Evolutionary conservation across 2,888 invertebrate species (phyloP).

Genomic region (Ophion obscuratus): DNA sequence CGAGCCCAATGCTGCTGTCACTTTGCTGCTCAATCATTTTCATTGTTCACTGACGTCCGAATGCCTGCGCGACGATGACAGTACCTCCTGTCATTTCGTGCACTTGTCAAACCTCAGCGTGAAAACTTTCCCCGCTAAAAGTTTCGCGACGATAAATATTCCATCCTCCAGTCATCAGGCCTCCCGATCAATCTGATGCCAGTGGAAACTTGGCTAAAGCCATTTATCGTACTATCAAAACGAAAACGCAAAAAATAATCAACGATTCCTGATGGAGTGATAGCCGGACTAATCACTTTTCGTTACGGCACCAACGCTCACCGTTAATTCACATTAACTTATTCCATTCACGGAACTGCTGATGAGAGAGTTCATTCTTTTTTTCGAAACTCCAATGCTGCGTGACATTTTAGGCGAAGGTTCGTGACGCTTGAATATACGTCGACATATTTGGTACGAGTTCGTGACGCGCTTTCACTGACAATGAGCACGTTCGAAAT

Average conservation of each 20-base stretch:
- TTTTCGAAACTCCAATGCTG: background rate
- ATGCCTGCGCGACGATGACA: too few relatives aligned
- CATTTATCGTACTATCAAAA: background rate
- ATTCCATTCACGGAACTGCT: background rate
- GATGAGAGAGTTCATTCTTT: background rate
- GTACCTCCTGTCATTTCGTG: too few relatives aligned
- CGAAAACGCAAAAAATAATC: background rate
- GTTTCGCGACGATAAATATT: too few relatives aligned
- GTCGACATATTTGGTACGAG: background rate
- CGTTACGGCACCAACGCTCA: background rate
- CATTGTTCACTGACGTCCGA: too few relatives aligned
- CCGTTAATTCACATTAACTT: background rate
- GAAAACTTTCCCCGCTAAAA: too few relatives aligned
- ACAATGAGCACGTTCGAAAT: background rate
- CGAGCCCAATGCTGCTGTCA: too few relatives aligned
- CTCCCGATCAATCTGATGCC: too few relatives aligned
- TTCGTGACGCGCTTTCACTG: background rate
- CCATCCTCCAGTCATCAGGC: too few relatives aligned
- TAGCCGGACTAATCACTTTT: background rate
- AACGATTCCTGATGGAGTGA: background rate
- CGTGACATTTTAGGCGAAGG: background rate
- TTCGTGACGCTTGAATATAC: background rate
- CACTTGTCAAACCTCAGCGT: too few relatives aligned
- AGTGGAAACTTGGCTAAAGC: background rate
- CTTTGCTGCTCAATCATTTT: too few relatives aligned